phyloP scores from a whole-genome alignment of 2,888 invertebrate genomes.

The Epiblema foenella region DNA sequence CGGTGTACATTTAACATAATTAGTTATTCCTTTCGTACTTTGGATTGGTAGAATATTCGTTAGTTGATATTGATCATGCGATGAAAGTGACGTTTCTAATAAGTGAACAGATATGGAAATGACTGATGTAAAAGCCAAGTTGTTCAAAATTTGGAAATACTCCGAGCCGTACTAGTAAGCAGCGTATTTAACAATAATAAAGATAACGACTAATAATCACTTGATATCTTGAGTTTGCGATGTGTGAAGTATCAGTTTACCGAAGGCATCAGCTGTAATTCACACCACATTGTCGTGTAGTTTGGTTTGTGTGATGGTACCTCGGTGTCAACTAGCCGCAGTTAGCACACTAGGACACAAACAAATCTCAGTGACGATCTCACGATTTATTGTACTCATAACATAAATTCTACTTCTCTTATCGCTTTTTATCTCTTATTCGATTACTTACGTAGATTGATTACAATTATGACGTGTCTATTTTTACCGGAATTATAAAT shows the following conservation, averaged over 20 bases:
- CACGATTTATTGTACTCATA: conserved; percentile 56
- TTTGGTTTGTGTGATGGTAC: conserved; percentile 55
- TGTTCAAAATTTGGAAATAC: conserved; percentile 12
- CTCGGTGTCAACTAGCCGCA: conserved; percentile 59
- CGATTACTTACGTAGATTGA: conserved; percentile 45
- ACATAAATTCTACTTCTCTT: conserved; percentile 42
- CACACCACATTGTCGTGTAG: conserved; percentile 65
- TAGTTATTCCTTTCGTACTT: no score
- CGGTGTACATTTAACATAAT: background rate
- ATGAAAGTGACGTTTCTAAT: background rate
- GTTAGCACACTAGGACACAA: conserved; percentile 69
- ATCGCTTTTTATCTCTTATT: conserved; percentile 42
- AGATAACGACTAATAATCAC: conserved; percentile 63
- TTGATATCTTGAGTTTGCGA: conserved; percentile 65
- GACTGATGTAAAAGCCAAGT: background rate
- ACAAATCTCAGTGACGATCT: conserved; percentile 60
- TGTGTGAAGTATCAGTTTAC: conserved; percentile 71
- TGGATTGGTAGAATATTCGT: background rate
- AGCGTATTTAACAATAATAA: conserved; percentile 41
- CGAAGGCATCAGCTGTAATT: conserved; percentile 70
- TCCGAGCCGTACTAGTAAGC: conserved; percentile 17
- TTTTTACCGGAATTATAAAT: conserved; percentile 42
- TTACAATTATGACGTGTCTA: conserved; percentile 46
- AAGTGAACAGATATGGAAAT: background rate
- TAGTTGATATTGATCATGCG: background rate